Evolutionary conservation across 2,888 invertebrate genomes (phyloP).

Genomic region (Amphimallon solstitiale): DNA sequence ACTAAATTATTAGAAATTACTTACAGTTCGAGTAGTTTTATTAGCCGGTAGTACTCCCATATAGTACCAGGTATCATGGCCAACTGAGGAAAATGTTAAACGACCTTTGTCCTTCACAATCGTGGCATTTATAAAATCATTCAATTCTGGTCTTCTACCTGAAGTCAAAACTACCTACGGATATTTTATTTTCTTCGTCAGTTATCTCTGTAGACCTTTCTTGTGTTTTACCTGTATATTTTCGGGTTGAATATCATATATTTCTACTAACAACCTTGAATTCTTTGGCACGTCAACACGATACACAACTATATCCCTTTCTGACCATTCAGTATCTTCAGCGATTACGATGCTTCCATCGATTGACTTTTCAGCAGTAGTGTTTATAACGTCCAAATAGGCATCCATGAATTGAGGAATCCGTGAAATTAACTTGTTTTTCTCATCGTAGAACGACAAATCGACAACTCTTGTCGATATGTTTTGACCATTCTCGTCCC

Average conservation of each 20-base stretch:
- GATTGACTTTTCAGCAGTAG: neutral
- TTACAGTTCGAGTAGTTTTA: neutral
- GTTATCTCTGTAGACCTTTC: neutral
- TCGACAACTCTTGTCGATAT: slow-evolving; percentile 17
- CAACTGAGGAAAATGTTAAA: neutral
- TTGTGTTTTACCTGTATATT: slow-evolving; percentile 7
- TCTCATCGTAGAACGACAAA: neutral
- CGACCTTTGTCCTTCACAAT: neutral
- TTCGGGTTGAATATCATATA: slow-evolving; percentile 2
- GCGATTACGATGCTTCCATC: neutral
- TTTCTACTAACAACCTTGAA: slow-evolving; percentile 11
- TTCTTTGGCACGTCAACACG: neutral
- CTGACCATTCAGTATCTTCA: slow-evolving; percentile 11
- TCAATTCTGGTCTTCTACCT: slow-evolving; percentile 28
- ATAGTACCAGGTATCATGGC: slow-evolving; percentile 23
- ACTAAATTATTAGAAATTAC: no score
- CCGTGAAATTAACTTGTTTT: neutral
- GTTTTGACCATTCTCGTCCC: slow-evolving; percentile 9
- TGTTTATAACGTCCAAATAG: slow-evolving; percentile 1
- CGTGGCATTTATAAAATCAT: slow-evolving; percentile 32
- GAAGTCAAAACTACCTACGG: slow-evolving; percentile 30
- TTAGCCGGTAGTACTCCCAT: slow-evolving; percentile 15
- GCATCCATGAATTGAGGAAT: slow-evolving; percentile 3
- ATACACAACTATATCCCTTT: slow-evolving; percentile 21
- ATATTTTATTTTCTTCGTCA: neutral